Base-by-base conservation (phyloP, 2,797 vertebrate genomes). In the Silurus lanzhouensis region DNA sequence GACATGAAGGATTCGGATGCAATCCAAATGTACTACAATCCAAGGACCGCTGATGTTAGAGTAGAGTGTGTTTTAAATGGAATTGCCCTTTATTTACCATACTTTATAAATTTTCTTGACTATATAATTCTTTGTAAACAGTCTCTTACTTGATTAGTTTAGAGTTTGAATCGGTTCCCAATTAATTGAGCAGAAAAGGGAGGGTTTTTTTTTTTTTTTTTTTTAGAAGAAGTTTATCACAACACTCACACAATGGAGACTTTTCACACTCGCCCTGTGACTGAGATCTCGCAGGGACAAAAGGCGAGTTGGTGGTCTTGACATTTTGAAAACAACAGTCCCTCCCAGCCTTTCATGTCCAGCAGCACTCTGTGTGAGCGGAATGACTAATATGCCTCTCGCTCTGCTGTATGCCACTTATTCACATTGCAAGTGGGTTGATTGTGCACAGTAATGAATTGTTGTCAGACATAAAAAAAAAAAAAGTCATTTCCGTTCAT, bases 271-370 rank as follows among this genome's bases (percentile, higher is more conserved):
- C 20, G 0, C 31, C 6, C 58, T 76, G 80, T 63, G 83, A 83
- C 64, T 64, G 75, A 83, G 70, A 22, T 52, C 61, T 84, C 60
- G 14, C 55, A 19, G 83, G 81, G 80, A 85, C 85, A 82, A 85
- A 88, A 82, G n/a, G 82, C 14, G 52, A 84, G 84, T 71, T 82
- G 48, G 83, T 87, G 70, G 86, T 90, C 25, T 57, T 87, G 85
- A 88, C 82, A 76, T 88, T 88, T 90, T 77, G 60, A 86, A 84
- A 86, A 66, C 20, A 72, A 81, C 84, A 57, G 84, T 76, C 74
- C 48, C 82, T 70, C 80, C 20, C 20, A 87, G 55, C 75, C 77
- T 83, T 86, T 70, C 76, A 76, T 84, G 46, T 72, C n/a, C 82
- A 31, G 27, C 66, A 81, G 61, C 85, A 31, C 44, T 86, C 10